Base-by-base conservation (phyloP, 1,140 invertebrate species). In the Drosophila suzukii region DNA sequence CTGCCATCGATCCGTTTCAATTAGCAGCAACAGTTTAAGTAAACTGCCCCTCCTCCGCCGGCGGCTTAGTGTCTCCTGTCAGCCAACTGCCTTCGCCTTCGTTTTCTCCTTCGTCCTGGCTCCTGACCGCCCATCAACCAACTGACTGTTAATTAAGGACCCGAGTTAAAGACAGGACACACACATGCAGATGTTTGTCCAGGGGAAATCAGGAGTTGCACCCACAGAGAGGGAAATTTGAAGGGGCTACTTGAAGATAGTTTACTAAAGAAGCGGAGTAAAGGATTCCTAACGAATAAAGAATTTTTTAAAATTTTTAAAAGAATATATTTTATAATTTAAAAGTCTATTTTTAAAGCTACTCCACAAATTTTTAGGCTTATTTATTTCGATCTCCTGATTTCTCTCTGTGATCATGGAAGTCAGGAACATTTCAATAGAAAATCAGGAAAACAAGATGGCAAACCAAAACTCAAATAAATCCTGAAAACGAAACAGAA, bases 101-200 rank as follows among this genome's bases (percentile, higher is more conserved):
- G 15, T 39, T 27, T 44, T 27, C 24, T 12, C 39, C 17, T 44
- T 24, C 11, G 27, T 47, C 58, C 34, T 38, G 3, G 13, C 34
- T 20, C 13, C 49, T 46, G 62, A 27, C 49, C 43, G 7, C 41
- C 50, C 66, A 15, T 46, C 60, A 54, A 24, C 32, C 66, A 32
- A 24, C 38, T 30, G 49, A n/a, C 67, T 70, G 20, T 70, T 71
- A 73, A 73, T 71, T 73, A 73, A 71, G 47, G 46, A 47, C 30
- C 47, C 8, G 46, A 43, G 36, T 43, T 32, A 32, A 30, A 24
- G 46, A 49, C 62, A 46, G 15, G 47, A 53, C 30, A 32, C 58
- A 34, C 59, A 63, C 36, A 49, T 49, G 27, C 34, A 36, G 43
- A 44, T 60, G 62, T 47, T 60, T 47, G 51, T 34, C 39, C 32